Evolutionary conservation across 2,113 vertebrate species (phyloP).

Genomic region (Polypterus bichir): DNA sequence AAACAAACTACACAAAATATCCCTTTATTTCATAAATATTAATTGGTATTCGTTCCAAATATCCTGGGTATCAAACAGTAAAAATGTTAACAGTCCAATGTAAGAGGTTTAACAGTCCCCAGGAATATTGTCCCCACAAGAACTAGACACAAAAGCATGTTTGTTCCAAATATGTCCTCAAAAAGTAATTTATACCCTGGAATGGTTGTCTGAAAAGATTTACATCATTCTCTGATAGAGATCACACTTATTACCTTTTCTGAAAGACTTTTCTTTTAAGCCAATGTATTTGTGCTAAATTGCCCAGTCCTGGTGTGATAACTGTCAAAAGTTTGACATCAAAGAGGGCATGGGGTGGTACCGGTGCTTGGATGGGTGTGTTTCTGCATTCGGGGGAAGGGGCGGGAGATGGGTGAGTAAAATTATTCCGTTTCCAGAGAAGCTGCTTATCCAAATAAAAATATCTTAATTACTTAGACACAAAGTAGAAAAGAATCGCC

Average conservation of each 20-base stretch:
- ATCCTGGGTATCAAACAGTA: no score
- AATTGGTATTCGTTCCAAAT: no score
- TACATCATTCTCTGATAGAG: slow-evolving; percentile 39
- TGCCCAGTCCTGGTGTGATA: slow-evolving; percentile 50
- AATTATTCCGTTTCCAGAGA: slow-evolving; percentile 58
- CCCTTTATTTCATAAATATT: no score
- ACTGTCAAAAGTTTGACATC: slow-evolving; percentile 64
- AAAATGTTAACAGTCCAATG: no score
- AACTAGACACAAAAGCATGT: slow-evolving; percentile 20
- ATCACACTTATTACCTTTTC: slow-evolving; percentile 49
- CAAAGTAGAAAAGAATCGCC: slow-evolving; percentile 44
- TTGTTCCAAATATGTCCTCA: slow-evolving; percentile 31
- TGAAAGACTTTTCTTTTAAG: slow-evolving; percentile 32
- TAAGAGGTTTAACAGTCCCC: no score
- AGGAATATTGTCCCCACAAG: no score
- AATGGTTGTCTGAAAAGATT: slow-evolving; percentile 37
- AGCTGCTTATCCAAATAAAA: slow-evolving; percentile 51
- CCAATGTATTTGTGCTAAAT: slow-evolving; percentile 41
- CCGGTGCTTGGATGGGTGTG: no score
- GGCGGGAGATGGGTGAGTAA: slow-evolving; percentile 16
- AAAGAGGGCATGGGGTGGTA: slow-evolving; percentile 32
- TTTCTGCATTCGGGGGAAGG: no score
- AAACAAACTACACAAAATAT: no score
- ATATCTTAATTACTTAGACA: slow-evolving; percentile 65
- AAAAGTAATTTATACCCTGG: slow-evolving; percentile 37